These are phyloP conservation scores for Tenthredo scrophulariae DNA, from an alignment of 2,888 invertebrate species.

Conservation along the genomic window DNA sequence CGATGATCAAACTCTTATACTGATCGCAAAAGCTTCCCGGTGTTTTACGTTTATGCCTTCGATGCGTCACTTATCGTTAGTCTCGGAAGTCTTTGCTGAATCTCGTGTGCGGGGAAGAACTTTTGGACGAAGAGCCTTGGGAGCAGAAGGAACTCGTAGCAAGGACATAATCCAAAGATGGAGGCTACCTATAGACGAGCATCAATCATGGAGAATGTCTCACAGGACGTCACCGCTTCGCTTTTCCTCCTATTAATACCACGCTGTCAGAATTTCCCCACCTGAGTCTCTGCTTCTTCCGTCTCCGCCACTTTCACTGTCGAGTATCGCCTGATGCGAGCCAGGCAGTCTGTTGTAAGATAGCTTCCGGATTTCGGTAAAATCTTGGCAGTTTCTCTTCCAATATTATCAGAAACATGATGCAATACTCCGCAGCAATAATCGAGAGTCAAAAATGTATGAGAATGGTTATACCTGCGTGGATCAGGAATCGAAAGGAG, in stretches of 20 bases:
- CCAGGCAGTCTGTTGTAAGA: background rate
- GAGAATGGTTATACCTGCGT: background rate
- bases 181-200: conserved; percentile 35
- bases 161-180: conserved; percentile 39
- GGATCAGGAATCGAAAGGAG: no score
- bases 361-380: background rate
- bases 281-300: conserved; percentile 32
- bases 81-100: conserved; percentile 4
- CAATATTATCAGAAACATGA: background rate
- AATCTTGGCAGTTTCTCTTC: background rate
- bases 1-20: background rate
- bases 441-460: background rate
- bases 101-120: background rate
- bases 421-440: background rate
- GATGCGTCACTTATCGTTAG: conserved; percentile 26
- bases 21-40: background rate
- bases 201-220: conserved; percentile 44
- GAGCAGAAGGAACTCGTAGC: background rate
- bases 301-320: background rate
- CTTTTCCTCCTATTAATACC: conserved; percentile 35
- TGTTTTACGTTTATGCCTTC: background rate
- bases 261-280: conserved; percentile 25
- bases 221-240: conserved; percentile 39
- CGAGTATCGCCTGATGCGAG: background rate
- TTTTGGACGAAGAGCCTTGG: background rate